Evolutionary conservation across 2,797 vertebrate species (phyloP).

Genomic region (Xerus rutilus): DNA sequence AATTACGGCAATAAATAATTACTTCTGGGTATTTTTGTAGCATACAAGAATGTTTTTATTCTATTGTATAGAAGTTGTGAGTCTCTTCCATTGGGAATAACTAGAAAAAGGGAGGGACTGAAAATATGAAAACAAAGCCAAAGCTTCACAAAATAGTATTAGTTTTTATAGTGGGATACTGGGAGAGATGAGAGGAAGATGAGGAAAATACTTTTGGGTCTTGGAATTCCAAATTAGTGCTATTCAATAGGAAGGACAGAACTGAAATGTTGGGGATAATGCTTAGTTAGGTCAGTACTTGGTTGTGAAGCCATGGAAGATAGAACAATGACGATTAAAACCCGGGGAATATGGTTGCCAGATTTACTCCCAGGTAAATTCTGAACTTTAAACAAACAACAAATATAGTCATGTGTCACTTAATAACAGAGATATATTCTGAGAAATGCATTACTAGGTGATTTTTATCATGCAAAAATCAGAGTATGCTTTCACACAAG

Average conservation of each 20-base stretch:
- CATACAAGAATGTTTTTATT: neutral
- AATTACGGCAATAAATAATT: slow-evolving; percentile 26
- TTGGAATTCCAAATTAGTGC: neutral
- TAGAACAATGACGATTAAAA: neutral
- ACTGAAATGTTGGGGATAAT: neutral
- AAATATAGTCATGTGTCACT: neutral
- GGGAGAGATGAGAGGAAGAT: neutral
- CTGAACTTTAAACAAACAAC: slow-evolving; percentile 56
- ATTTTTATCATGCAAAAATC: neutral
- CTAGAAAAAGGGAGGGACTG: slow-evolving; percentile 40
- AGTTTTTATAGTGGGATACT: neutral
- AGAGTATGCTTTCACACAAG: neutral
- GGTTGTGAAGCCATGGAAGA: neutral
- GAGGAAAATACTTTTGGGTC: neutral
- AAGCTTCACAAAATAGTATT: slow-evolving; percentile 3
- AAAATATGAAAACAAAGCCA: slow-evolving; percentile 31
- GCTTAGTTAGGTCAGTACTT: neutral
- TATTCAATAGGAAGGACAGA: neutral
- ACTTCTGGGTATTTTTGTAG: neutral
- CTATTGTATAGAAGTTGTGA: neutral
- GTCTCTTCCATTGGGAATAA: neutral
- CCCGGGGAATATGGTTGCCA: neutral
- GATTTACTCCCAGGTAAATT: slow-evolving; percentile 2
- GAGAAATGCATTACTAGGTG: neutral
- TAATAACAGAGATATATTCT: neutral